Base-by-base conservation (phyloP, 2,888 invertebrate genomes). In the Drosophila prostipennis region DNA sequence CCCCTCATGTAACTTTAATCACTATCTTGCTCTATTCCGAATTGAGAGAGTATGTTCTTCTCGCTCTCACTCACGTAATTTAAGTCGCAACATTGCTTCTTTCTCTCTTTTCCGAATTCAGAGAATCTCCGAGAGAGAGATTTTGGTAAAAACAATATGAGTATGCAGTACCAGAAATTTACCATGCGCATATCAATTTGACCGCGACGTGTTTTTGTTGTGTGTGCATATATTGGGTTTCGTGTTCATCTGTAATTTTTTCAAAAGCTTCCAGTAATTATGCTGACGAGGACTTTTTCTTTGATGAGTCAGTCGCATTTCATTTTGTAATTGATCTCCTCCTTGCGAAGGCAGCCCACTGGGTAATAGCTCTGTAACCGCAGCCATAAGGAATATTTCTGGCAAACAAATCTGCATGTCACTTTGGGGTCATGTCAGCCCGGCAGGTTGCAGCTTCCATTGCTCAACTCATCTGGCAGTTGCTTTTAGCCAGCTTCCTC, bases 371-470 rank as follows among this genome's bases (percentile, higher is more conserved):
- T 46, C 51, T 59, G 56, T 53, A 56, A 39, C 61, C 59, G 40
- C 58, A 63, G 39, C 63, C 60, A 77, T 73, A 75, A 73, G 58
- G 67, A 54, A 72, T 55, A 79, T 67, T 79, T 72, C 52, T 42
- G 71, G 64, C 60, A 60, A 42, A 73, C 73, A 81, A 76, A 81
- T 77, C 77, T 72, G 63, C 63, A 65, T 70, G 49, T 69, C 46
- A 74, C 65, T 70, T 52, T 56, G 56, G 48, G 59, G 61, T 46
- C 59, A 61, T 46, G 39, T 59, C 58, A 58, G 34, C 54, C 54
- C 58, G 58, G 54, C 59, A 61, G 59, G 61, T 59, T 61, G 59
- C 46, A 61, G 58, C 59, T 45, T 54, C 55, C 37, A 43, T 26
- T 59, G 58, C 49, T 61, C 10, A 49, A 55, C 46, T 55, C 39